Percentiles rank a stretch among this genome's conserved stretches.
phyloP scores from a whole-genome alignment of 1,140 invertebrate species.

The Chelonus insularis region DNA sequence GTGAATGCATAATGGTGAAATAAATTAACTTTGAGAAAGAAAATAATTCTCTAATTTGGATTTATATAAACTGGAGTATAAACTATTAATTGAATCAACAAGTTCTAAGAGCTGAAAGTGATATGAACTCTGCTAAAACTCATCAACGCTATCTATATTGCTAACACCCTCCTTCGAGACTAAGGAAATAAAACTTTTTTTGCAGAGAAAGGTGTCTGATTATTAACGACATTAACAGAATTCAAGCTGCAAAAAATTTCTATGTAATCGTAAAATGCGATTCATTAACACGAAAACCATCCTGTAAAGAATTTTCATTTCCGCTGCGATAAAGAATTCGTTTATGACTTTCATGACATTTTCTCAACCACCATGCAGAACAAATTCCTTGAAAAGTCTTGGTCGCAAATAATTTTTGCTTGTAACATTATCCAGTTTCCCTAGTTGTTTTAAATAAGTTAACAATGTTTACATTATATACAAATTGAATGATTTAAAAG shows the following conservation, averaged over 20 bases:
- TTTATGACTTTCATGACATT: constrained; percentile 41
- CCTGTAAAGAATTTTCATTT: not conserved
- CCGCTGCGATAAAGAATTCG: not conserved
- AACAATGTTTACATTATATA: no score
- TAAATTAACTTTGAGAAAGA: not conserved
- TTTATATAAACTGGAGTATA: not conserved
- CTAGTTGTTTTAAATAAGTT: no score
- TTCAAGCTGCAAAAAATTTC: not conserved
- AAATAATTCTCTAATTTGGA: not conserved
- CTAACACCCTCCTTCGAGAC: constrained; percentile 15
- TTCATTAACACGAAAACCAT: not conserved
- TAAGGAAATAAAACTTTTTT: constrained; percentile 26
- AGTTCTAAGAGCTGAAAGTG: constrained; percentile 7
- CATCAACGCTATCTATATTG: constrained; percentile 23
- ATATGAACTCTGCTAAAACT: constrained; percentile 4
- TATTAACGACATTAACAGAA: not conserved
- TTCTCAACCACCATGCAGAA: constrained; percentile 38
- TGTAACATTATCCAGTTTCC: no score
- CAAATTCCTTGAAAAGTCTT: constrained; percentile 27
- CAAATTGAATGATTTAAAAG: no score
- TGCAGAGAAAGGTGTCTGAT: constrained; percentile 22
- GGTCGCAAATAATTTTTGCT: not conserved
- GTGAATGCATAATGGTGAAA: not conserved
- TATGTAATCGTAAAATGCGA: not conserved
- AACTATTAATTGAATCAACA: not conserved